Conservation (phyloP, 2,888 invertebrate species). For the Harmothoe impar region DNA sequence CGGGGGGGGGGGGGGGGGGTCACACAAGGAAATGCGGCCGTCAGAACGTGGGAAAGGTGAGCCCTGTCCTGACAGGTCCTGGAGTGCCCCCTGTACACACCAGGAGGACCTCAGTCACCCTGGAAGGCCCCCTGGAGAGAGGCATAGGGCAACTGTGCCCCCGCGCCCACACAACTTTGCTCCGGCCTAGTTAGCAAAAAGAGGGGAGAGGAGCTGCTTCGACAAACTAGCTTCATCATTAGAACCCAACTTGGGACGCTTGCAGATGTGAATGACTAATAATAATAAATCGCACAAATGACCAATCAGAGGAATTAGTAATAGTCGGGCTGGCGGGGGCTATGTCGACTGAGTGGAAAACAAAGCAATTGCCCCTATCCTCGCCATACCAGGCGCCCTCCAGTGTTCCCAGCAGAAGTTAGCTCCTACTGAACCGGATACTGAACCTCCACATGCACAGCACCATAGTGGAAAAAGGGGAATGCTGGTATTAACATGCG, state of each 20-base stretch:
- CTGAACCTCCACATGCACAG: background rate
- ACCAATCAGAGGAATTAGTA: constrained; percentile 57
- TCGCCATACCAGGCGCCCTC: constrained; percentile 17
- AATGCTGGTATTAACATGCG: background rate
- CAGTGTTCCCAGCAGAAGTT: constrained; percentile 25
- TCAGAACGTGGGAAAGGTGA: constrained; percentile 8
- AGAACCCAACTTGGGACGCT: constrained; percentile 47
- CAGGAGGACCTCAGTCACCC: background rate
- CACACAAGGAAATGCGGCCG: background rate
- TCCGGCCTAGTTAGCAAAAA: constrained; percentile 15
- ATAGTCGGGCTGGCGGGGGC: constrained; percentile 20
- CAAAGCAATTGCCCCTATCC: constrained; percentile 59
- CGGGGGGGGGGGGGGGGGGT: background rate
- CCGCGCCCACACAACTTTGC: constrained; percentile 23
- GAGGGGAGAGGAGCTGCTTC: background rate
- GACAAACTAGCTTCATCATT: constrained; percentile 58
- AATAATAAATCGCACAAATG: constrained; percentile 61
- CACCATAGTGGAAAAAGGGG: background rate
- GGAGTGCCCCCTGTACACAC: background rate
- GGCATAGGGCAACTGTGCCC: background rate
- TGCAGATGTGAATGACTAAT: constrained; percentile 55
- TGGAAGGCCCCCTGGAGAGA: constrained; percentile 9
- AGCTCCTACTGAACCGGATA: background rate
- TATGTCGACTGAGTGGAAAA: constrained; percentile 54
- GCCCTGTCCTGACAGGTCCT: constrained; percentile 10